Evolutionary conservation across 2,797 vertebrate species (phyloP), one percentile per base, ranked within the genome.

Genomic region (Sarcophilus harrisii): DNA sequence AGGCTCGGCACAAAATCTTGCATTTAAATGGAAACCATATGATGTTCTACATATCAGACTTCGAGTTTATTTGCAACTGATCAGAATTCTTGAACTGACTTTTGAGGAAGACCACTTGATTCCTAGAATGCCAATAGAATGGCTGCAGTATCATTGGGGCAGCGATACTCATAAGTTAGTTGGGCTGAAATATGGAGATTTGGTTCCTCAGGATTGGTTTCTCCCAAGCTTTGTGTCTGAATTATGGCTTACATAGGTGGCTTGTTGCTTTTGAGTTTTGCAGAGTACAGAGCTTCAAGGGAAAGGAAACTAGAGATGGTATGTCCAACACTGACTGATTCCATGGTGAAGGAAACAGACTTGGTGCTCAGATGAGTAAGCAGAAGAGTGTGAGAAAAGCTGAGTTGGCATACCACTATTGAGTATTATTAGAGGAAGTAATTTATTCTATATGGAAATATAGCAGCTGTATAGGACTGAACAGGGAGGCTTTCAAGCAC

Each of bases 131-230:
- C 9, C 21, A 27, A 4, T 45, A 45, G 38, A 81, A 45, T 14
- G 91, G 81, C 95, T 59, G 3, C 52, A 94, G 38, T 49, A 91
- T 57, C 90, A 91, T 94, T 90, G 93, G 58, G 54, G 58, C 95
- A 95, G 95, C 57, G 57, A 90, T 57, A 16, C 59, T 95, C 58
- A 49, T 93, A 73, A 89, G 94, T 27, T 90, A 38, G 91, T 81
- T 45, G 30, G 58, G 10, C 29, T 73, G 90, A 92, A 59, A 55
- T 62, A 62, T 90, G 92, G 90, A 92, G 81, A 55, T 81, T 81
- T 90, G 92, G 90, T 58, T 92, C 92, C 49, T 54, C 45, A 28
- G 90, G 52, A 93, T 96, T 60, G 73, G 52, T 93, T 93, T 94
- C 18, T 90, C 45, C 66, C n/a, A 24, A 55, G 32, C 62, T 73